These are phyloP conservation scores for Chitala chitala DNA, from an alignment of 2,113 vertebrate species.

Conservation along the genomic window DNA sequence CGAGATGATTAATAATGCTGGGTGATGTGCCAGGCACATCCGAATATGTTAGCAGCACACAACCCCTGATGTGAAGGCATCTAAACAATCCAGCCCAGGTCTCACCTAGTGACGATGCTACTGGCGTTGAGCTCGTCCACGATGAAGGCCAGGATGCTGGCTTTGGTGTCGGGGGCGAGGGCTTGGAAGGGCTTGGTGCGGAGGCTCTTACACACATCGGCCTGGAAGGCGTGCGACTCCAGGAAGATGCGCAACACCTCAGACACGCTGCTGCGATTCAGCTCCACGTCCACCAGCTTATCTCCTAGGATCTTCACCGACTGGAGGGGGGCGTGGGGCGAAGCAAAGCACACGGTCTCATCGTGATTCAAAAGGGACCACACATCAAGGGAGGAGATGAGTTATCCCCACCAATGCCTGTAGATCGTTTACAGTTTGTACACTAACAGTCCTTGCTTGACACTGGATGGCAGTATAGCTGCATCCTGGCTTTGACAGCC, in stretches of 20 bases:
- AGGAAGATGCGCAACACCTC: constrained; percentile 88
- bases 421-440: too few relatives aligned
- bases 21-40: too few relatives aligned
- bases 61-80: too few relatives aligned
- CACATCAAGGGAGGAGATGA: too few relatives aligned
- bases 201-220: constrained; percentile 73
- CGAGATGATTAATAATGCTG: too few relatives aligned
- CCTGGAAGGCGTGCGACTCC: constrained; percentile 73
- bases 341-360: too few relatives aligned
- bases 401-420: too few relatives aligned
- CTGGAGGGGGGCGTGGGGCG: constrained; percentile 53
- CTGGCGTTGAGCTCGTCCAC: constrained; percentile 91
- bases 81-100: background rate
- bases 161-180: constrained; percentile 77
- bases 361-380: too few relatives aligned
- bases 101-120: constrained; percentile 75
- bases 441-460: too few relatives aligned
- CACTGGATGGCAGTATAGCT: too few relatives aligned
- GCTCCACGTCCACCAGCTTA: constrained; percentile 79
- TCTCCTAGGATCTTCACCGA: constrained; percentile 92
- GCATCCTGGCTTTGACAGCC: too few relatives aligned
- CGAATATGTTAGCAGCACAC: too few relatives aligned
- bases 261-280: constrained; percentile 81
- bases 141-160: constrained; percentile 79
- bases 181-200: constrained; percentile 86